phyloP scores from a whole-genome alignment of 2,113 vertebrate genomes.

The Oceanodroma tethys region DNA sequence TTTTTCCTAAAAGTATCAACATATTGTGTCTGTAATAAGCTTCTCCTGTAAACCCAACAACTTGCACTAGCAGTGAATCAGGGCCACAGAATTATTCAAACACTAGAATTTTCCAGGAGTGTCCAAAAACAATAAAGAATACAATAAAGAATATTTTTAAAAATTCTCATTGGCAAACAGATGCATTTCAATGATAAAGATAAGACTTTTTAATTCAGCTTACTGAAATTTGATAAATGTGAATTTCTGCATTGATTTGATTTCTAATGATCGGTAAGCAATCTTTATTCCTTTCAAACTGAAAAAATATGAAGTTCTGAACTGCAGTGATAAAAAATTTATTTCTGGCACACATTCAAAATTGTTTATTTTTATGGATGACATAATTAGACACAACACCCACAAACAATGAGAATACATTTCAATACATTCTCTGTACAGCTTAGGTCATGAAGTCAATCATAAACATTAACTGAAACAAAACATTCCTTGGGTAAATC shows the following conservation, averaged over 20 bases:
- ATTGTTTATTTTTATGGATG: conserved; percentile 72
- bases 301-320: conserved; percentile 65
- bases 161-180: not conserved
- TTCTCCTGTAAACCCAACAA: not conserved
- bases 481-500: conserved; percentile 70
- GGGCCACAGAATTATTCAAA: not conserved
- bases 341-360: conserved; percentile 68
- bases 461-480: conserved; percentile 73
- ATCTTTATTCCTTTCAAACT: conserved; percentile 54
- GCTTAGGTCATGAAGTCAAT: conserved; percentile 49
- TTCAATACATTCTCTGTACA: conserved; percentile 59
- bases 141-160: not conserved
- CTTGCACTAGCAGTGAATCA: not conserved
- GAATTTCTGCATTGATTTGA: conserved; percentile 52
- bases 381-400: conserved; percentile 68
- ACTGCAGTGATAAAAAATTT: conserved; percentile 58
- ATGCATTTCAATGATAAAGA: not conserved
- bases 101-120: not conserved
- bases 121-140: not conserved
- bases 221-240: conserved; percentile 54
- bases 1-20: not conserved
- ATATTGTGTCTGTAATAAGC: not conserved
- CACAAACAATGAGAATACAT: conserved; percentile 66
- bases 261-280: conserved; percentile 60
- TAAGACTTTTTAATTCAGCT: not conserved